A percentile compares a stretch with the other conserved stretches of the same genome.
These are phyloP conservation scores for Pollenia griseotomentosa DNA, from an alignment of 2,888 invertebrate genomes.

Conservation along the genomic window DNA sequence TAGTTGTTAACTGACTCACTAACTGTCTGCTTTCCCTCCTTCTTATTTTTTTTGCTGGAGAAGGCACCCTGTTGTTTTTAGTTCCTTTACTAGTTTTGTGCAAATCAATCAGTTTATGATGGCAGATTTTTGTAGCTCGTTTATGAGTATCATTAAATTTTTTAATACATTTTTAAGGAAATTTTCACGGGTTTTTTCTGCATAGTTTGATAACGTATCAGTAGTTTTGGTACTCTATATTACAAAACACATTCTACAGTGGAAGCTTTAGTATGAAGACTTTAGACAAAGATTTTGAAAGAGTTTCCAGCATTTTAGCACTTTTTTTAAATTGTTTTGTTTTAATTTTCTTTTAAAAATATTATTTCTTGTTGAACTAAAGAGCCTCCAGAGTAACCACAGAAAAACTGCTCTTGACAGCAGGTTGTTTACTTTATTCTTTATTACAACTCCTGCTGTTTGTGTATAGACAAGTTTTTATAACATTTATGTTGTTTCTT, in stretches of 20 bases:
- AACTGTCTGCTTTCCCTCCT: slow-evolving; percentile 24
- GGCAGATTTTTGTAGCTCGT: slow-evolving; percentile 64
- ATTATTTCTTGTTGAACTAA: neutral
- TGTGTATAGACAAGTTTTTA: slow-evolving; percentile 64
- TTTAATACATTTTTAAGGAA: slow-evolving; percentile 53
- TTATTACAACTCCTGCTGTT: slow-evolving; percentile 63
- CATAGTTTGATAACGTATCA: slow-evolving; percentile 8
- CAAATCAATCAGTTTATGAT: slow-evolving; percentile 72
- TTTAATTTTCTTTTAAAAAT: neutral
- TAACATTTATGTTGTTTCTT: slow-evolving; percentile 29
- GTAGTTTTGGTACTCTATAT: neutral
- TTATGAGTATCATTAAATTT: slow-evolving; percentile 67
- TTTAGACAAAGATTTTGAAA: neutral
- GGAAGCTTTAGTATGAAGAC: neutral
- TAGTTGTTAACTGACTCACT: slow-evolving; percentile 43
- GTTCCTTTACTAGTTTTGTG: slow-evolving; percentile 60
- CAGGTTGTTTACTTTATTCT: neutral
- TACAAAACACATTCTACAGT: neutral
- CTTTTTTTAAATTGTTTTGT: neutral
- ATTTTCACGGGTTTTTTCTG: slow-evolving; percentile 49
- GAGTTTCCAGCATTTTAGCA: no score
- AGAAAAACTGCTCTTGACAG: slow-evolving; percentile 17
- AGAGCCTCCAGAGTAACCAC: neutral
- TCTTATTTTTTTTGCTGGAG: neutral
- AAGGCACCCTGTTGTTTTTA: slow-evolving; percentile 66